These are phyloP conservation scores for Arvicanthis niloticus DNA, from an alignment of 2,113 vertebrate species.

Conservation along the genomic window DNA sequence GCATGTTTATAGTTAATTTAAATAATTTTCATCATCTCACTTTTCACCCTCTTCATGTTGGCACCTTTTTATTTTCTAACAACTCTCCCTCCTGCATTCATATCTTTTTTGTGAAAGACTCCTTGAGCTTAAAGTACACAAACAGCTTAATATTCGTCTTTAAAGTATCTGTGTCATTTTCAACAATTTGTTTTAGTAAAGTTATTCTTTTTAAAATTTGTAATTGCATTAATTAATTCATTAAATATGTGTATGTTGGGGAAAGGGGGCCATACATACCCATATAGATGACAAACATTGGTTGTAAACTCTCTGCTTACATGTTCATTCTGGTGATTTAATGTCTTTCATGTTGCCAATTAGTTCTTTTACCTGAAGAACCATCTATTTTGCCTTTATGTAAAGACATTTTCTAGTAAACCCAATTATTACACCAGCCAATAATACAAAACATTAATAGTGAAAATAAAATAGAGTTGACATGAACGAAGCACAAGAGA, in stretches of 20 bases:
- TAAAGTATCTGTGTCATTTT: not conserved
- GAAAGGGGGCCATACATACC: not conserved
- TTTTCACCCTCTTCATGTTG: not conserved
- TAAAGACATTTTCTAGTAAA: not conserved
- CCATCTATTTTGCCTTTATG: too few relatives aligned
- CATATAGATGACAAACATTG: not conserved
- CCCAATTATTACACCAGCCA: not conserved
- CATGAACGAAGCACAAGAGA: not conserved
- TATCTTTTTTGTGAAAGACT: not conserved
- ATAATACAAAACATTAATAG: too few relatives aligned
- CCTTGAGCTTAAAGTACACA: not conserved
- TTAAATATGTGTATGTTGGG: not conserved
- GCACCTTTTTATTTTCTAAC: not conserved
- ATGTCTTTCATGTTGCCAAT: not conserved
- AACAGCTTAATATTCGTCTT: not conserved
- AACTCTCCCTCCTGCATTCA: not conserved
- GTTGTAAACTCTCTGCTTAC: not conserved
- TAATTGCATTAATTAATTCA: not conserved
- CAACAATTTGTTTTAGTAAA: not conserved
- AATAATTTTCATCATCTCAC: not conserved
- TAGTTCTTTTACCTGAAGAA: not conserved
- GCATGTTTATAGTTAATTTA: not conserved
- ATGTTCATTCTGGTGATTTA: not conserved
- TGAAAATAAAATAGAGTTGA: not conserved
- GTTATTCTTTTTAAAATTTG: not conserved